A percentile compares a stretch with the other conserved stretches of the same genome.
Evolutionary conservation across 2,797 vertebrate species (phyloP).

Genomic region (Rhadinocentrus ornatus): DNA sequence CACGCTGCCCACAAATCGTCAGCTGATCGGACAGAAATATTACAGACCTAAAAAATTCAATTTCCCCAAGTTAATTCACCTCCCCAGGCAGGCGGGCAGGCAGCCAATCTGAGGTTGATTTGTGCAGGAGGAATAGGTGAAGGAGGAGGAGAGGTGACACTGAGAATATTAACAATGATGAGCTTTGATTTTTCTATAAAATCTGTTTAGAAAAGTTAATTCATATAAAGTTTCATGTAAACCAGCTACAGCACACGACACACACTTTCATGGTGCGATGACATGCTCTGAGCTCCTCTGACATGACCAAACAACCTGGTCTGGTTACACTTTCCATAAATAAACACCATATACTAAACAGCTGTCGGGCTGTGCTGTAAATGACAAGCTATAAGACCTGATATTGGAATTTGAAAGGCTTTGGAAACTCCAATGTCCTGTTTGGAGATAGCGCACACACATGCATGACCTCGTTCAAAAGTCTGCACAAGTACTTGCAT

Average conservation of each 20-base stretch:
- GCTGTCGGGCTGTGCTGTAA: constrained; percentile 1
- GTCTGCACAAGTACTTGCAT: no score
- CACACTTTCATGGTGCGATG: not conserved
- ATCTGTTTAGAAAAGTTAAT: constrained; percentile 12
- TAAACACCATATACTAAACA: not conserved
- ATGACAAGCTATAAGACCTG: constrained; percentile 25
- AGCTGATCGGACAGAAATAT: constrained; percentile 37
- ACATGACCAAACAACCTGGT: constrained; percentile 30
- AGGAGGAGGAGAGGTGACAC: constrained; percentile 9
- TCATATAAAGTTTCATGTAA: not conserved
- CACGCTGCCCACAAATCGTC: constrained; percentile 17
- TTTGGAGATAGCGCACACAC: constrained; percentile 33
- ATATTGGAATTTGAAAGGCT: constrained; percentile 42
- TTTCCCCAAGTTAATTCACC: constrained; percentile 51
- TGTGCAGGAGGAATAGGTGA: constrained; percentile 37
- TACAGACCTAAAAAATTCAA: constrained; percentile 44
- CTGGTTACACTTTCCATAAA: constrained; percentile 31
- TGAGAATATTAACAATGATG: constrained; percentile 32
- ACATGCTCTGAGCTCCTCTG: not conserved
- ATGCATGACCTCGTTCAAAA: no score
- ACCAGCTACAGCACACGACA: not conserved
- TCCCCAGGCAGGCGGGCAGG: constrained; percentile 28
- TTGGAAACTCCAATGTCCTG: constrained; percentile 29
- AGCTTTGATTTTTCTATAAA: constrained; percentile 8
- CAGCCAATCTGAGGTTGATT: constrained; percentile 39